Conservation (phyloP, 1,140 invertebrate genomes). For the Adelges cooleyi region DNA sequence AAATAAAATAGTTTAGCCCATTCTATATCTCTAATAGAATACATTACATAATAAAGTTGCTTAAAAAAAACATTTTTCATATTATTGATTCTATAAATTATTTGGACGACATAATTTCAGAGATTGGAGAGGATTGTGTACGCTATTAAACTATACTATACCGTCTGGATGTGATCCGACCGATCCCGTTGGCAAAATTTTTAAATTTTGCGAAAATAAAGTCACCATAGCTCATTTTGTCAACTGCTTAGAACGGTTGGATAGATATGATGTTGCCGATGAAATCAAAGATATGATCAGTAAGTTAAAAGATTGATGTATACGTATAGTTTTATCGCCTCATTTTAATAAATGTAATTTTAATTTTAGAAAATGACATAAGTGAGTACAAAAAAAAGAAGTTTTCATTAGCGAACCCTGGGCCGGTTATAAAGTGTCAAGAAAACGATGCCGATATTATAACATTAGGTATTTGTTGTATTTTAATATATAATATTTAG, state of each 20-base stretch:
- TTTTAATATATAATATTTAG: too few species aligned
- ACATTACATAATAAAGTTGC: too few species aligned
- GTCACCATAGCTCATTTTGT: conserved; percentile 43
- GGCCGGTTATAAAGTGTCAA: neutral
- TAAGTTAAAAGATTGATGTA: conserved; percentile 40
- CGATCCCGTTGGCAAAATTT: conserved; percentile 41
- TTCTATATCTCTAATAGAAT: too few species aligned
- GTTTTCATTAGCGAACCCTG: neutral
- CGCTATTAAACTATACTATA: conserved; percentile 42
- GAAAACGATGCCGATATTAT: neutral
- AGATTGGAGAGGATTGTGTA: conserved; percentile 56
- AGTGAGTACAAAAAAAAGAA: neutral
- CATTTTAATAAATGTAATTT: neutral
- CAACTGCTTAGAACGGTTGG: conserved; percentile 45
- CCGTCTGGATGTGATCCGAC: conserved; percentile 43
- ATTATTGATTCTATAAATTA: too few species aligned
- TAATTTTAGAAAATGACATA: conserved; percentile 3
- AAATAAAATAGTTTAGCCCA: too few species aligned
- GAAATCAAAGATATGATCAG: conserved; percentile 46
- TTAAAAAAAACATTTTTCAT: too few species aligned
- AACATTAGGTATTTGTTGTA: neutral
- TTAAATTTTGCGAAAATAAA: conserved; percentile 39
- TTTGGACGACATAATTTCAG: too few species aligned
- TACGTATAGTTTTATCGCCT: too few species aligned
- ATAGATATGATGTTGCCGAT: conserved; percentile 54